Conservation (phyloP, 2,797 vertebrate species). For the Molossus molossus region DNA sequence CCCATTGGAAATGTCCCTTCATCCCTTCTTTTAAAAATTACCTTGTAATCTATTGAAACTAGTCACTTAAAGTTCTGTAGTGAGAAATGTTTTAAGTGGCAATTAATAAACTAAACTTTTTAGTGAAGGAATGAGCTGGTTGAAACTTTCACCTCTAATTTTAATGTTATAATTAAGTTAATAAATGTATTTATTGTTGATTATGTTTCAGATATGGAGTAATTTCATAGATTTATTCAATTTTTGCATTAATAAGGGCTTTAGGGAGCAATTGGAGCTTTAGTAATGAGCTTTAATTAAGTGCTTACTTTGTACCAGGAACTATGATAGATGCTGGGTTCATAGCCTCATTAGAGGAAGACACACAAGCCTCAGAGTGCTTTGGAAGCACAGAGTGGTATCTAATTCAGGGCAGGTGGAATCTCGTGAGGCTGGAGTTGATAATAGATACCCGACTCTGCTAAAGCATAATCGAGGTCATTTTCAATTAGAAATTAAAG, state of each 20-base stretch:
- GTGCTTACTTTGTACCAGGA: background rate
- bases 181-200: background rate
- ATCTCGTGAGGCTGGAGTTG: too few species aligned
- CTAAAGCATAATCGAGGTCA: background rate
- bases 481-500: background rate
- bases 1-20: background rate
- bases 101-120: background rate
- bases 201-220: conserved; percentile 3
- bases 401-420: background rate
- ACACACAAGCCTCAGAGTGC: background rate
- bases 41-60: background rate
- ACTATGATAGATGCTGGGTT: background rate
- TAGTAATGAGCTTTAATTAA: conserved; percentile 43
- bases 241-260: background rate
- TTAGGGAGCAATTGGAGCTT: background rate
- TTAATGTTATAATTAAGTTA: conserved; percentile 31
- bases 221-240: conserved; percentile 7
- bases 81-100: background rate
- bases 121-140: background rate
- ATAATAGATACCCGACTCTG: background rate
- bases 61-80: background rate
- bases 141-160: background rate
- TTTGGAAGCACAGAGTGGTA: background rate
- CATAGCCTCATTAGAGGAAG: background rate
- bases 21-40: background rate